phyloP scores from a whole-genome alignment of 2,888 invertebrate species.

The Sclerodermus sp. region DNA sequence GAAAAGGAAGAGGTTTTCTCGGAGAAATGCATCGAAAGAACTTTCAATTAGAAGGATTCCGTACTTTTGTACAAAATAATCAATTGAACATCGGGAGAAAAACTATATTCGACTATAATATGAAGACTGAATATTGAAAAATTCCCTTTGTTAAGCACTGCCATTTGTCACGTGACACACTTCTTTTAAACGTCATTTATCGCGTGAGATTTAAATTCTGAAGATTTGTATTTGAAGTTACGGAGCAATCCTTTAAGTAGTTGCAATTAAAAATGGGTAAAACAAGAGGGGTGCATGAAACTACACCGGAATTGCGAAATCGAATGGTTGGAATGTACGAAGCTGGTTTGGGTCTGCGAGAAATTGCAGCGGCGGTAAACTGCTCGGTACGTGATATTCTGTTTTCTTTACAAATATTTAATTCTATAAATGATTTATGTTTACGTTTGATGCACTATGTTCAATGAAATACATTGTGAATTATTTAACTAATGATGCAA shows the following conservation, averaged over 20 bases:
- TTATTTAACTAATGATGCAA: neutral
- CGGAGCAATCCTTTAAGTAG: neutral
- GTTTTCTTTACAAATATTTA: neutral
- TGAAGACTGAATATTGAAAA: neutral
- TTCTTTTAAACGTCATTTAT: conserved; percentile 31
- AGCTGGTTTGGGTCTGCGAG: conserved; percentile 51
- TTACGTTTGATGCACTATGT: too few species aligned
- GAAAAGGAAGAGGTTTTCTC: conserved; percentile 3
- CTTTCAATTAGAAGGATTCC: too few species aligned
- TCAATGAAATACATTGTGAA: neutral
- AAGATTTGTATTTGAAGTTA: neutral
- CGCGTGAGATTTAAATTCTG: conserved; percentile 36
- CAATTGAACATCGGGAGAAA: too few species aligned
- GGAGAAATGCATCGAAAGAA: neutral
- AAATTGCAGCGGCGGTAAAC: conserved; percentile 53
- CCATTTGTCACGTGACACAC: conserved; percentile 41
- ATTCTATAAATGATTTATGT: neutral
- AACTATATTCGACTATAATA: too few species aligned
- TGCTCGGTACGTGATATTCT: conserved; percentile 43
- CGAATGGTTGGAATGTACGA: conserved; percentile 57
- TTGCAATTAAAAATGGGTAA: conserved; percentile 45
- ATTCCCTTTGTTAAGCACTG: conserved; percentile 15
- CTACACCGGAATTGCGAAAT: conserved; percentile 53
- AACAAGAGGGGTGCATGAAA: conserved; percentile 54
- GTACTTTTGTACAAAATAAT: too few species aligned